Conservation (phyloP, 2,113 vertebrate genomes). For the Python bivittatus region DNA sequence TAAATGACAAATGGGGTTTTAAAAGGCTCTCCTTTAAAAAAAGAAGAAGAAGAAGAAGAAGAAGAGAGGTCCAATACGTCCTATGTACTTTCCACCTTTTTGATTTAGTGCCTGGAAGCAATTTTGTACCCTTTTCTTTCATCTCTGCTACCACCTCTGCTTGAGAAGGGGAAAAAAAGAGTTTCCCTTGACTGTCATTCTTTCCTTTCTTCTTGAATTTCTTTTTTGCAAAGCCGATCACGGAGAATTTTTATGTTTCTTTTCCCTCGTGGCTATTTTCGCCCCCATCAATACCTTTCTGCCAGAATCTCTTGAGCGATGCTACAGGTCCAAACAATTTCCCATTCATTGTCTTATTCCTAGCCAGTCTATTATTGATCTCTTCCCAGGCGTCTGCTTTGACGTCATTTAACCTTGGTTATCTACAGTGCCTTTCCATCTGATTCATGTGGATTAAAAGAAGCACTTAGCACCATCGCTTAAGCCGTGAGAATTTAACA, state of each 20-base stretch:
- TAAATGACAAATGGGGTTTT: neutral
- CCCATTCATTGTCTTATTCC: conserved; percentile 72
- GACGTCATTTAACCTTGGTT: conserved; percentile 78
- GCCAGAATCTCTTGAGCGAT: conserved; percentile 30
- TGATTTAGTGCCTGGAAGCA: conserved; percentile 13
- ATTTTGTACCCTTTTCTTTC: neutral
- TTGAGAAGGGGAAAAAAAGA: neutral
- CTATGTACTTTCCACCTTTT: conserved; percentile 1
- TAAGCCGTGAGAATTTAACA: conserved; percentile 6
- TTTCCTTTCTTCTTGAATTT: conserved; percentile 35
- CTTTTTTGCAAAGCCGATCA: conserved; percentile 38
- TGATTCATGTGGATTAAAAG: conserved; percentile 75
- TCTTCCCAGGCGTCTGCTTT: conserved; percentile 74
- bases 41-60: neutral
- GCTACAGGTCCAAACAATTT: conserved; percentile 56
- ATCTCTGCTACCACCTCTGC: neutral
- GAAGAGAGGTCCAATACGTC: neutral
- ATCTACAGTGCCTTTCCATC: conserved; percentile 64
- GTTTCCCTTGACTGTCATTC: conserved; percentile 36
- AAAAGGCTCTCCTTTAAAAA: neutral
- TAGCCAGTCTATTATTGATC: conserved; percentile 75
- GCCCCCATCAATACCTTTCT: conserved; percentile 71
- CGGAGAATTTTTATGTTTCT: neutral
- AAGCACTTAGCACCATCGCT: conserved; percentile 65
- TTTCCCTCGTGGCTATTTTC: conserved; percentile 69